Evolutionary conservation across 1,140 invertebrate genomes (phyloP).

Genomic region (Drosophila subpulchrella): DNA sequence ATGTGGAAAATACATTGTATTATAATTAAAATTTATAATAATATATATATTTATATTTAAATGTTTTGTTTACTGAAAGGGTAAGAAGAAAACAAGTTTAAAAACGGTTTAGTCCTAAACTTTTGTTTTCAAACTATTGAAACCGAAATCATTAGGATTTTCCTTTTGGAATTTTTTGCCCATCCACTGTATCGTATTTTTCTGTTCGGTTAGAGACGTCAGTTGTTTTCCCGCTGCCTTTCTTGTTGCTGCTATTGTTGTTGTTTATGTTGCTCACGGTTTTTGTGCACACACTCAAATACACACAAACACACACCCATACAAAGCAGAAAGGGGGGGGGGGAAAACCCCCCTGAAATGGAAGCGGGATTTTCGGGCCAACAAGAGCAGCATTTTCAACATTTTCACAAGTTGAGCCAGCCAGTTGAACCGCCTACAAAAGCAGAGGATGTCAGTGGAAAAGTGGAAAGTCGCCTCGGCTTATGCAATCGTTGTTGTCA

Average conservation of each 20-base stretch:
- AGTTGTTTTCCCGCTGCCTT: slow-evolving; percentile 44
- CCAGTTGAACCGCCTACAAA: slow-evolving; percentile 16
- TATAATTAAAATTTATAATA: too few relatives aligned
- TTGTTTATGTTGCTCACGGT: slow-evolving; percentile 67
- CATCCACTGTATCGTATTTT: slow-evolving; percentile 21
- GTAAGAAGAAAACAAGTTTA: too few relatives aligned
- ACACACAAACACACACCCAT: slow-evolving; percentile 12
- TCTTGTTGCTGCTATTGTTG: slow-evolving; percentile 40
- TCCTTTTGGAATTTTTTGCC: not conserved
- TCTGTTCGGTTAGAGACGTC: slow-evolving; percentile 37
- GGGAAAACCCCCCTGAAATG: not conserved
- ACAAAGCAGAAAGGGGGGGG: not conserved
- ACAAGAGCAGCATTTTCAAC: slow-evolving; percentile 51
- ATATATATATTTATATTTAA: too few relatives aligned
- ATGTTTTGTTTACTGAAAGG: too few relatives aligned
- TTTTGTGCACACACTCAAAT: slow-evolving; percentile 34
- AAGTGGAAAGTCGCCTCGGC: slow-evolving; percentile 32
- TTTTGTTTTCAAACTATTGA: not conserved
- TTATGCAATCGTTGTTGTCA: slow-evolving; percentile 37
- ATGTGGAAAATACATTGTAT: too few relatives aligned
- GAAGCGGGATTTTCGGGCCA: slow-evolving; percentile 21
- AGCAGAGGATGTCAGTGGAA: slow-evolving; percentile 28
- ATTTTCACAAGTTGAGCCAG: slow-evolving; percentile 60
- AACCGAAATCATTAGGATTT: too few relatives aligned
- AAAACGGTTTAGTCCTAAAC: too few relatives aligned